A percentile compares a stretch with the other conserved stretches of the same genome.
Evolutionary conservation across 2,113 vertebrate genomes (phyloP).

Genomic region (Grammomys dolichurus): DNA sequence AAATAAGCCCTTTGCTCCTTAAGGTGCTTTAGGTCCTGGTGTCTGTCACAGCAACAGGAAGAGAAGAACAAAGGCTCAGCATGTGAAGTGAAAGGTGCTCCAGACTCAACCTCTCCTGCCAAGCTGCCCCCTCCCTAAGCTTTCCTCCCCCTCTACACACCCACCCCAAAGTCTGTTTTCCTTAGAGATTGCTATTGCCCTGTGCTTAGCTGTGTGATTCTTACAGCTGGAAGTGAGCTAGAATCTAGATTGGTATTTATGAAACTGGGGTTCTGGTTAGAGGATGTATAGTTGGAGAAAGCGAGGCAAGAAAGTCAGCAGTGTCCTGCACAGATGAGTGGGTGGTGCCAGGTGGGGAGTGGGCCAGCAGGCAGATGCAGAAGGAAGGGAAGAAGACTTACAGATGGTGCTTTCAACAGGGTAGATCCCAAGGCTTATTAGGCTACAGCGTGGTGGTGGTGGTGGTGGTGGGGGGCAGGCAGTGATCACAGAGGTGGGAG

Average conservation of each 20-base stretch:
- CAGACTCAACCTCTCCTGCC: no score
- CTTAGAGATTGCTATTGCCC: fast-evolving
- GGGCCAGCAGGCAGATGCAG: fast-evolving
- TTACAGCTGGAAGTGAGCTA: not conserved
- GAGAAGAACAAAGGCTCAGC: not conserved
- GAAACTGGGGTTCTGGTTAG: not conserved
- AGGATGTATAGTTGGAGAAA: not conserved
- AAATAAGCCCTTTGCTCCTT: not conserved
- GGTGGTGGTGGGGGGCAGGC: fast-evolving
- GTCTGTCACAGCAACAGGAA: not conserved
- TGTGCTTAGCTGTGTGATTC: no score
- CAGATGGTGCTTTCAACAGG: not conserved
- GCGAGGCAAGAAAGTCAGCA: fast-evolving
- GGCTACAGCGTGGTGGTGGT: not conserved
- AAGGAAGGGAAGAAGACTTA: fast-evolving
- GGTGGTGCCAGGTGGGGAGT: fast-evolving
- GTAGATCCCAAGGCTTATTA: no score
- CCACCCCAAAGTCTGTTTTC: not conserved
- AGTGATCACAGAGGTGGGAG: not conserved
- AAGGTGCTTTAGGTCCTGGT: not conserved
- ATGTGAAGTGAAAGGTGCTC: not conserved
- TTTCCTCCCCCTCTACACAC: not conserved
- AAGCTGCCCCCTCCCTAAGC: fast-evolving
- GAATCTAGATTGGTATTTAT: not conserved
- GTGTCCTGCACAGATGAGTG: fast-evolving